Evolutionary conservation across 2,113 vertebrate species (phyloP).

Genomic region (Camarhynchus parvulus): DNA sequence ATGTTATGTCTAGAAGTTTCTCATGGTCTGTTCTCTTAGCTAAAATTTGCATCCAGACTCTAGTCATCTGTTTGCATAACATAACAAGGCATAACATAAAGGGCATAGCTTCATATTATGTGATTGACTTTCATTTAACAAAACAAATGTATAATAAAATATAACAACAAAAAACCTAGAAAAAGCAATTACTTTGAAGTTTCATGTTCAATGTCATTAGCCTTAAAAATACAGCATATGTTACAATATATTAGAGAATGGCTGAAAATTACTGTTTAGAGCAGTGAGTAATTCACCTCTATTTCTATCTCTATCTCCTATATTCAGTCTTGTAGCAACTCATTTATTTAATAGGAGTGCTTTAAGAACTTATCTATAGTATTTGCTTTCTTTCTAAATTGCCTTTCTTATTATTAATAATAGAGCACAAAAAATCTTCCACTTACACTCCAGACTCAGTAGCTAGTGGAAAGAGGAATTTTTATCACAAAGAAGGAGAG

Average conservation of each 20-base stretch:
- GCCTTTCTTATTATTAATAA: neutral
- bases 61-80: neutral
- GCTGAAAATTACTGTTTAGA: neutral
- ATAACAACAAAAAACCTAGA: neutral
- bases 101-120: neutral
- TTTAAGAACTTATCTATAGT: neutral
- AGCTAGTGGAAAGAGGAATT: neutral
- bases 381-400: neutral
- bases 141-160: neutral
- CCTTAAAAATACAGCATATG: neutral
- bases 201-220: neutral
- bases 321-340: neutral
- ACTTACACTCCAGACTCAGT: neutral
- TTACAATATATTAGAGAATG: neutral
- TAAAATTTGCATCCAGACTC: neutral
- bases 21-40: neutral
- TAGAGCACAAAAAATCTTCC: neutral
- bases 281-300: neutral
- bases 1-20: neutral
- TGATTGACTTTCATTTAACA: neutral
- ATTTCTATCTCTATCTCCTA: neutral
- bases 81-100: neutral
- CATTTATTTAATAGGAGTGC: neutral
- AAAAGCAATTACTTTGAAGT: neutral
- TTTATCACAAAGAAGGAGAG: neutral